Conservation (phyloP, 2,113 vertebrate species). For the Eolophus roseicapilla region DNA sequence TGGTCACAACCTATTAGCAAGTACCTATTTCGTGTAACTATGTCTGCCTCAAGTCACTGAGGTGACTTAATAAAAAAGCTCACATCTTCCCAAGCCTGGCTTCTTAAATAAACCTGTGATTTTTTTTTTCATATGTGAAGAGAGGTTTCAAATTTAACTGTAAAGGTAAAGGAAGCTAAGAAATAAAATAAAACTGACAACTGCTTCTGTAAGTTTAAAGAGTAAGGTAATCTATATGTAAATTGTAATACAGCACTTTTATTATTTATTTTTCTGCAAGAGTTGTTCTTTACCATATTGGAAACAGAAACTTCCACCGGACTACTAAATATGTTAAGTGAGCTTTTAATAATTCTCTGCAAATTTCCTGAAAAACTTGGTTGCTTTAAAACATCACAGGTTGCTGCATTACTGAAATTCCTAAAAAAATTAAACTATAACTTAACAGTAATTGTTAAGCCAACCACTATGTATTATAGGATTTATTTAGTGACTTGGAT, state of each 20-base stretch:
- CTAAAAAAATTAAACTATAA: background rate
- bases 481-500: background rate
- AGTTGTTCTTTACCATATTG: background rate
- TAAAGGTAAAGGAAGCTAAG: background rate
- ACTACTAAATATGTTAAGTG: background rate
- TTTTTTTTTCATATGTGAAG: background rate
- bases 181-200: background rate
- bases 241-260: background rate
- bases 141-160: background rate
- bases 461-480: background rate
- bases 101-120: background rate
- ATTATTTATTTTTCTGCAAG: background rate
- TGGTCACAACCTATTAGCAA: background rate
- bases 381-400: background rate
- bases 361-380: background rate
- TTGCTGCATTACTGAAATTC: background rate
- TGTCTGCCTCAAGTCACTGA: background rate
- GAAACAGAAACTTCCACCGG: background rate
- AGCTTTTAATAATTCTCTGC: background rate
- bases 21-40: background rate
- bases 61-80: background rate
- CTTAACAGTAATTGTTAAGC: background rate
- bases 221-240: conserved; percentile 1
- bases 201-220: background rate
- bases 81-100: background rate